Evolutionary conservation across 2,797 vertebrate genomes (phyloP).

Genomic region (Agapornis canus): DNA sequence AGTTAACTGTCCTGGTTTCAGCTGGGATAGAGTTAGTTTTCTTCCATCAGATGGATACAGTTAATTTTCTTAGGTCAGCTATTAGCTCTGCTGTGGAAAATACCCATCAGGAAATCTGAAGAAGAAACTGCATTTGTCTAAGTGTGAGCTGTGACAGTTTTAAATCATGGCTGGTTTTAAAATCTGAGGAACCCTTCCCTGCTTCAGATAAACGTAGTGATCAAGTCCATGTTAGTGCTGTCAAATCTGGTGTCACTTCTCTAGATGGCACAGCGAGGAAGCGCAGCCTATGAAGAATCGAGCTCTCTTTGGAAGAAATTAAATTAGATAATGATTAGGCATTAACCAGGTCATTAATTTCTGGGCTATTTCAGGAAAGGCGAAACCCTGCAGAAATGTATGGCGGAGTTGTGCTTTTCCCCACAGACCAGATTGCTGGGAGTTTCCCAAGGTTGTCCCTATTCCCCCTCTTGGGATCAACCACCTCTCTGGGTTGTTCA

Average conservation of each 20-base stretch:
- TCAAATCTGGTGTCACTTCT: background rate
- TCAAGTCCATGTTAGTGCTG: fast-evolving
- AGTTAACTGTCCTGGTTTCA: background rate
- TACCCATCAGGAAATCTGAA: background rate
- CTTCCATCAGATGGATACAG: background rate
- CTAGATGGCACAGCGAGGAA: fast-evolving
- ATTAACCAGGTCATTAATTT: slow-evolving; percentile 43
- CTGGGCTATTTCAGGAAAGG: slow-evolving; percentile 16
- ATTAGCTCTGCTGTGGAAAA: background rate
- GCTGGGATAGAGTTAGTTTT: background rate
- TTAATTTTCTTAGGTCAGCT: background rate
- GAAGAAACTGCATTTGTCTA: background rate
- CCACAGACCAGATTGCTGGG: background rate
- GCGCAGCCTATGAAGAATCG: background rate
- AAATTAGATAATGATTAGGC: background rate
- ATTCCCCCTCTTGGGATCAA: background rate
- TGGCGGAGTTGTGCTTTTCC: background rate
- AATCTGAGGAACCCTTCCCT: background rate
- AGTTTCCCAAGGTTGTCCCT: background rate
- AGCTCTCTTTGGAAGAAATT: background rate
- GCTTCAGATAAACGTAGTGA: background rate
- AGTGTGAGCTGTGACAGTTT: background rate
- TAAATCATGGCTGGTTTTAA: background rate
- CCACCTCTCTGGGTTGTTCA: background rate
- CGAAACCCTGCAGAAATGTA: background rate